Percentiles rank a stretch among this genome's conserved stretches.
Evolutionary conservation across 2,113 vertebrate genomes (phyloP).

Genomic region (Callopanchax toddi): DNA sequence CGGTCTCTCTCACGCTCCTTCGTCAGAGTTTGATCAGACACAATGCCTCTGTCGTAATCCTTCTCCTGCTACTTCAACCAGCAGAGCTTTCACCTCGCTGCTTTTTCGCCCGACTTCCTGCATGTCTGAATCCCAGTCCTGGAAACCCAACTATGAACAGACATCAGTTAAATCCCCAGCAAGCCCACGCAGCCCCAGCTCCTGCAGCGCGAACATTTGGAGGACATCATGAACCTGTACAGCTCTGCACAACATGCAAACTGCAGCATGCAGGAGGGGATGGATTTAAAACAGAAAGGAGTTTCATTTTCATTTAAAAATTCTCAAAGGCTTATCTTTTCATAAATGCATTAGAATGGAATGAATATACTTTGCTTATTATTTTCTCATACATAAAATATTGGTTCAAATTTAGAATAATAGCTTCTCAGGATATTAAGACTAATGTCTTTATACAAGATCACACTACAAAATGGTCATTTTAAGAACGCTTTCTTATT

Average conservation of each 20-base stretch:
- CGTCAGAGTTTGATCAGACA: conserved; percentile 51
- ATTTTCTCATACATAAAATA: too few species aligned
- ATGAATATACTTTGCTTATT: too few species aligned
- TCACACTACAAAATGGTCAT: too few species aligned
- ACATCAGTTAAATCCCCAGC: conserved; percentile 43
- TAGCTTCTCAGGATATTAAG: too few species aligned
- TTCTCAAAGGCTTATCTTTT: too few species aligned
- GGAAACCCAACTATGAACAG: conserved; percentile 45
- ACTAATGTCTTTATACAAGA: too few species aligned
- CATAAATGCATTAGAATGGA: too few species aligned
- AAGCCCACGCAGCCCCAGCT: conserved; percentile 49
- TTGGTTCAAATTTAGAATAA: too few species aligned
- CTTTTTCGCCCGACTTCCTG: conserved; percentile 33
- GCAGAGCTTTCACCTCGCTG: conserved; percentile 22
- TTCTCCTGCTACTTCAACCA: conserved; percentile 30
- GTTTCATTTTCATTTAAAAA: background rate
- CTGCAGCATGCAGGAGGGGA: conserved; percentile 23
- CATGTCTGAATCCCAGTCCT: conserved; percentile 31
- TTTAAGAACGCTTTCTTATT: too few species aligned
- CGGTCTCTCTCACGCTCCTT: conserved; percentile 70
- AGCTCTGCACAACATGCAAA: conserved; percentile 28
- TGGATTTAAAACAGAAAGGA: conserved; percentile 11
- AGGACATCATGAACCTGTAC: conserved; percentile 45
- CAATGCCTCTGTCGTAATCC: conserved; percentile 48
- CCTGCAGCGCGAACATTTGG: conserved; percentile 49